Evolutionary conservation across 92 coral and sea anemone genomes (phyloP).

Genomic region (Heliopora coerulea): DNA sequence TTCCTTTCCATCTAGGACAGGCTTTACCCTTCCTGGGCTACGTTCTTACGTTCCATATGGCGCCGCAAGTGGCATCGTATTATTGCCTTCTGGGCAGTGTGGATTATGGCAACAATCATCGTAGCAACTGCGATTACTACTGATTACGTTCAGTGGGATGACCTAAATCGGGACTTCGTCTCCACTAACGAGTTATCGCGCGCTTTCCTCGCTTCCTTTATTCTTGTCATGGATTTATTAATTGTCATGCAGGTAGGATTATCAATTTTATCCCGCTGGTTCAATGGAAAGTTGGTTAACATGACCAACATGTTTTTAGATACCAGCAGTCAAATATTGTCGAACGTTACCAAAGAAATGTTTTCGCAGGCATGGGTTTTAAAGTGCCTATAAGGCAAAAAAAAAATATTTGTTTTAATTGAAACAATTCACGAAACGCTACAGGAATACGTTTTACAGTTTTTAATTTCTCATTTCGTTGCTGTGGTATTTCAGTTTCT

Average conservation of each 20-base stretch:
- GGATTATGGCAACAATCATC: constrained; percentile 70
- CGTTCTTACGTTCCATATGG: constrained; percentile 75
- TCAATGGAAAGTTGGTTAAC: too few species aligned
- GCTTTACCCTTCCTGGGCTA: constrained; percentile 90
- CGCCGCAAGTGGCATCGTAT: constrained; percentile 86
- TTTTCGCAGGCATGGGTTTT: too few species aligned
- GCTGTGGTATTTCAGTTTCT: too few species aligned
- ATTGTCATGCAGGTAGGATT: constrained; percentile 96
- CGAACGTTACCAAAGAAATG: too few species aligned
- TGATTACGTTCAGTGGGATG: constrained; percentile 83
- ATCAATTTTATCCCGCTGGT: too few species aligned
- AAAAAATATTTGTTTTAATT: too few species aligned
- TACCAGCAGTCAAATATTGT: too few species aligned
- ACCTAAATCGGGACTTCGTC: constrained; percentile 78
- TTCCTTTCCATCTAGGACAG: constrained; percentile 62
- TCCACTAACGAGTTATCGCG: constrained; percentile 91
- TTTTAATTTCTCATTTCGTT: too few species aligned
- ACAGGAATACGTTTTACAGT: too few species aligned
- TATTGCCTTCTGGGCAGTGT: constrained; percentile 83
- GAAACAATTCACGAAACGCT: too few species aligned
- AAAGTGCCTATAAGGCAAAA: too few species aligned
- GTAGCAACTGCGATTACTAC: constrained; percentile 91
- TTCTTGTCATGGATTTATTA: constrained; percentile 78
- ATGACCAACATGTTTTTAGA: too few species aligned
- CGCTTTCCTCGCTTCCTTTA: constrained; percentile 89